Evolutionary conservation across 2,888 invertebrate species (phyloP).

Genomic region (Dasypogon diadema): DNA sequence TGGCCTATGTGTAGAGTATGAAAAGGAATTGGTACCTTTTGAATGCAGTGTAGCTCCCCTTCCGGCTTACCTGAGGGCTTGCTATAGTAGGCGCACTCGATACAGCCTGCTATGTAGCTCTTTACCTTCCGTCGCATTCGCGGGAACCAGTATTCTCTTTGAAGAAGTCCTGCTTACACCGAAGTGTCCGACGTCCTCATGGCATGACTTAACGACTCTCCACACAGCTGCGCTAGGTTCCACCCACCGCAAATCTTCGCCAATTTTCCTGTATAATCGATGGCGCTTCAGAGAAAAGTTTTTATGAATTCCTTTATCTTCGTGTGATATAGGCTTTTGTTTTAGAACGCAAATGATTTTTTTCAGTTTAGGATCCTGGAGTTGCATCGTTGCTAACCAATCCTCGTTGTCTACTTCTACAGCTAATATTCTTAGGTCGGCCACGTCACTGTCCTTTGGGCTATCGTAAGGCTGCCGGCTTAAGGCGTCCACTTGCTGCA

Average conservation of each 20-base stretch:
- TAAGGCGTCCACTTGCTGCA: no score
- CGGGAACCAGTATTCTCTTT: constrained; percentile 30
- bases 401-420: no score
- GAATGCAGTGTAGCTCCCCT: no score
- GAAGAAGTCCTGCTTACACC: constrained; percentile 32
- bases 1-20: no score
- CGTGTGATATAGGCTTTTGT: no score
- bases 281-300: neutral
- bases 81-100: constrained; percentile 46
- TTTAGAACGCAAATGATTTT: no score
- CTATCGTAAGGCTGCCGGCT: no score
- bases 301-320: neutral
- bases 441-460: no score
- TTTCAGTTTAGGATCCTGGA: no score
- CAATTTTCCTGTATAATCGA: neutral
- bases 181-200: constrained; percentile 48
- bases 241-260: neutral
- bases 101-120: constrained; percentile 41
- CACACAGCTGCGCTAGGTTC: neutral
- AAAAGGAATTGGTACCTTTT: no score
- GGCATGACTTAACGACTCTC: constrained; percentile 24
- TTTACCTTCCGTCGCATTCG: constrained; percentile 27
- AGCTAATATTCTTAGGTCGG: no score
- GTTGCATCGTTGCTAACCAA: no score
- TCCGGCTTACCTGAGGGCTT: constrained; percentile 6